Conservation (phyloP, 2,888 invertebrate genomes). For the Latheticus oryzae region DNA sequence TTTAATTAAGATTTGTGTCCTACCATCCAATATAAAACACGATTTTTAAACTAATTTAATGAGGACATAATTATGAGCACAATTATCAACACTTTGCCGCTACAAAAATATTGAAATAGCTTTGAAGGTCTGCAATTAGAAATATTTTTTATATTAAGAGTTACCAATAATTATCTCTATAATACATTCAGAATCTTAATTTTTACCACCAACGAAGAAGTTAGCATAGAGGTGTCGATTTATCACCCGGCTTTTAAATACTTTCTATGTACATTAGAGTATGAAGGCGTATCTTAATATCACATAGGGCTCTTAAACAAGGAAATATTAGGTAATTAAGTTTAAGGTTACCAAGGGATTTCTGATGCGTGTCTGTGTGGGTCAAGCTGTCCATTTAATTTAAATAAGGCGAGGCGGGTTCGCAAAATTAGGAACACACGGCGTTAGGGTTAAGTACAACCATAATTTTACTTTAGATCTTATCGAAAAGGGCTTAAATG, state of each 20-base stretch:
- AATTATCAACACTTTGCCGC: conserved; percentile 1
- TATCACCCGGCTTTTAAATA: conserved; percentile 10
- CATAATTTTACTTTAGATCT: conserved; percentile 32
- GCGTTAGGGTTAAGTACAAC: conserved; percentile 33
- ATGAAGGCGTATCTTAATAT: conserved; percentile 19
- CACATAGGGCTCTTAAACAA: conserved; percentile 17
- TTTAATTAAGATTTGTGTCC: conserved; percentile 47
- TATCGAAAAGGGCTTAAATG: conserved; percentile 39
- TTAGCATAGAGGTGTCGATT: too few species aligned
- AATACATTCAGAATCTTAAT: background rate
- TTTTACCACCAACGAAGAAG: conserved; percentile 7
- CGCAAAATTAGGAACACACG: conserved; percentile 40
- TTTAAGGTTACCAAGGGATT: conserved; percentile 24
- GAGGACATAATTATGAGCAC: conserved; percentile 14
- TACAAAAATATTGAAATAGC: too few species aligned
- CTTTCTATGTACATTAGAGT: too few species aligned
- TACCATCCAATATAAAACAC: conserved; percentile 12
- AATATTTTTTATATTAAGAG: too few species aligned
- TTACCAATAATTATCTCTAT: too few species aligned
- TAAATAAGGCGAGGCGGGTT: conserved; percentile 36
- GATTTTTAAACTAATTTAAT: conserved; percentile 16
- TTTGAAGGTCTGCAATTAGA: too few species aligned
- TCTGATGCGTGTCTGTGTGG: conserved; percentile 26
- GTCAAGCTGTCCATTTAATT: conserved; percentile 41
- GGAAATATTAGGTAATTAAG: conserved; percentile 30